Evolutionary conservation across 2,113 vertebrate genomes (phyloP).

Genomic region (Pachyramphus minor): DNA sequence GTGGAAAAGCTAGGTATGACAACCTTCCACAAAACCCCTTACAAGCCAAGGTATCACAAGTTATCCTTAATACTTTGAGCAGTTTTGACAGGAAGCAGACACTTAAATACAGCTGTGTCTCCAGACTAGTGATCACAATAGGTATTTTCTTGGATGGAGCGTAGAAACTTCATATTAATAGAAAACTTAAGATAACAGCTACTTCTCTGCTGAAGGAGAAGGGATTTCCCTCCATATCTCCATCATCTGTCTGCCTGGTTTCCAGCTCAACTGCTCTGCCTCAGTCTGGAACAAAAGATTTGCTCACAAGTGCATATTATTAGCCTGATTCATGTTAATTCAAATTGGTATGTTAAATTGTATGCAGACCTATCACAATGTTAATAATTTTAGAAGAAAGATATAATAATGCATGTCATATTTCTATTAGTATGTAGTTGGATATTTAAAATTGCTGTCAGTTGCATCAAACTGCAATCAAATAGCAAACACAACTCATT

Average conservation of each 20-base stretch:
- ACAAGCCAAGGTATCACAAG: neutral
- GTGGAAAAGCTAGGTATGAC: neutral
- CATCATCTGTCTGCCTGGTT: neutral
- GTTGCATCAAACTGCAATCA: neutral
- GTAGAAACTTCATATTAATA: neutral
- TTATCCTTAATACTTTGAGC: neutral
- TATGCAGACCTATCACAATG: neutral
- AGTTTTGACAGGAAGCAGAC: neutral
- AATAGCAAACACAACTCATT: neutral
- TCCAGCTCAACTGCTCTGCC: neutral
- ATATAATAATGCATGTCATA: neutral
- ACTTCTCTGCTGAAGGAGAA: neutral
- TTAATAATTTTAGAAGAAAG: neutral
- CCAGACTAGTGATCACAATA: neutral
- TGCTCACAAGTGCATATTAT: neutral
- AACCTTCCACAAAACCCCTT: neutral
- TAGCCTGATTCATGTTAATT: conserved; percentile 37
- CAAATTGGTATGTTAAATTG: neutral
- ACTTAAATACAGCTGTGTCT: neutral
- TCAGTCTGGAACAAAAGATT: neutral
- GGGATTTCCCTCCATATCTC: conserved; percentile 7
- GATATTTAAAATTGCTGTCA: neutral
- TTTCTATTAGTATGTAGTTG: neutral
- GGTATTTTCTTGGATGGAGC: neutral
- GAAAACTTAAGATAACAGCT: neutral